Percentiles rank a stretch among this genome's conserved stretches.
Evolutionary conservation across 2,113 vertebrate species (phyloP).

Genomic region (Oxyruncus cristatus): DNA sequence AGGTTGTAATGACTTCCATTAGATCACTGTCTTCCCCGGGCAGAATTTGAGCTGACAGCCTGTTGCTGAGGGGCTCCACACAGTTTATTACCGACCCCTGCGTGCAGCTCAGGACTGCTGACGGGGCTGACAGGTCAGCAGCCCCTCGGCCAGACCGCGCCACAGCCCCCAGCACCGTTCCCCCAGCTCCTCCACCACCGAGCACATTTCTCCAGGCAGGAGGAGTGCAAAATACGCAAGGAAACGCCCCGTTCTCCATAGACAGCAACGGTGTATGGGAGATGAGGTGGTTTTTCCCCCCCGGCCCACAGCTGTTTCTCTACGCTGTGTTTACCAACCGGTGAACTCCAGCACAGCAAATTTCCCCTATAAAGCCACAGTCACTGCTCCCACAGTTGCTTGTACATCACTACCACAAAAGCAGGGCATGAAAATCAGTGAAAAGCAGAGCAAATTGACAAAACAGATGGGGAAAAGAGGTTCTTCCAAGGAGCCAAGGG

Average conservation of each 20-base stretch:
- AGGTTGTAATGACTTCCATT: conserved; percentile 10
- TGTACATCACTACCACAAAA: not conserved
- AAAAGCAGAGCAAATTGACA: not conserved
- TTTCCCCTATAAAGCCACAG: not conserved
- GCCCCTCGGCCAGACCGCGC: not conserved
- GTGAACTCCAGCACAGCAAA: not conserved
- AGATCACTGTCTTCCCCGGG: conserved; percentile 10
- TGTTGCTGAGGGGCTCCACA: not conserved
- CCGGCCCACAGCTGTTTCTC: not conserved
- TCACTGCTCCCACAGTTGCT: not conserved
- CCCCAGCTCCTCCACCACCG: not conserved
- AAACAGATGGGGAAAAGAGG: not conserved
- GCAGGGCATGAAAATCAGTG: not conserved
- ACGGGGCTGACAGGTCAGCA: not conserved
- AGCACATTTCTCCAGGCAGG: not conserved
- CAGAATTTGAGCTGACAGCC: conserved; percentile 34
- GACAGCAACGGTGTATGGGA: not conserved
- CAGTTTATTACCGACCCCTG: not conserved
- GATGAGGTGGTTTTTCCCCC: fast-evolving
- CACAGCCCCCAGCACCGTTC: not conserved
- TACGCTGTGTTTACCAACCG: not conserved
- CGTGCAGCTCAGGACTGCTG: not conserved
- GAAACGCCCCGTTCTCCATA: not conserved
- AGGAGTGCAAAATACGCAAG: not conserved
- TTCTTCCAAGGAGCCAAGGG: not conserved